Evolutionary conservation across 2,113 vertebrate genomes (phyloP).

Genomic region (Chlorodrepanis virens): DNA sequence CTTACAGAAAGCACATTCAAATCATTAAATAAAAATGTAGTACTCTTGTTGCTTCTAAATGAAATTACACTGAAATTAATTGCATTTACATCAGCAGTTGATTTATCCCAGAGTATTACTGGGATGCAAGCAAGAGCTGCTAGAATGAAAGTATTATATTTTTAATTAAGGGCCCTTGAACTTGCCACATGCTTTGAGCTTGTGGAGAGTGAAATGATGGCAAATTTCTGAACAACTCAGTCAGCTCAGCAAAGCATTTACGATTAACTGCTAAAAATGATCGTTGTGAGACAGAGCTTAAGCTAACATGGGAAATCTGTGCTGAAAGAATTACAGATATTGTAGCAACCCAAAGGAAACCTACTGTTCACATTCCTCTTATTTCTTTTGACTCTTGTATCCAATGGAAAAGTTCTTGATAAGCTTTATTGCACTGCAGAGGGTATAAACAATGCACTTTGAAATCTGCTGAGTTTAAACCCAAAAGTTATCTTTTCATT

Average conservation of each 20-base stretch:
- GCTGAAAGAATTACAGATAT: constrained; percentile 7
- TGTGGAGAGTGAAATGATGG: background rate
- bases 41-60: background rate
- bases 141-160: background rate
- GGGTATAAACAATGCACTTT: constrained; percentile 22
- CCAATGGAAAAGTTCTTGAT: constrained; percentile 43
- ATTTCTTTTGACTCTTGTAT: constrained; percentile 22
- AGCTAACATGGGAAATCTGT: background rate
- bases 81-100: background rate
- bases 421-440: constrained; percentile 40
- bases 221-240: background rate
- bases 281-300: background rate
- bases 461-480: constrained; percentile 5
- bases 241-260: background rate
- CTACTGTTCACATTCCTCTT: constrained; percentile 28
- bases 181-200: background rate
- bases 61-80: background rate
- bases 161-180: constrained; percentile 15
- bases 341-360: background rate
- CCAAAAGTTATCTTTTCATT: background rate
- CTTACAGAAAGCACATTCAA: background rate
- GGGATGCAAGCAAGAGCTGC: background rate
- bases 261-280: background rate
- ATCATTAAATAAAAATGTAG: background rate
- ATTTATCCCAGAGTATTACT: background rate